Evolutionary conservation across 2,797 vertebrate genomes (phyloP), one percentile per base, ranked within the genome.

Genomic region (Rousettus madagascariensis): DNA sequence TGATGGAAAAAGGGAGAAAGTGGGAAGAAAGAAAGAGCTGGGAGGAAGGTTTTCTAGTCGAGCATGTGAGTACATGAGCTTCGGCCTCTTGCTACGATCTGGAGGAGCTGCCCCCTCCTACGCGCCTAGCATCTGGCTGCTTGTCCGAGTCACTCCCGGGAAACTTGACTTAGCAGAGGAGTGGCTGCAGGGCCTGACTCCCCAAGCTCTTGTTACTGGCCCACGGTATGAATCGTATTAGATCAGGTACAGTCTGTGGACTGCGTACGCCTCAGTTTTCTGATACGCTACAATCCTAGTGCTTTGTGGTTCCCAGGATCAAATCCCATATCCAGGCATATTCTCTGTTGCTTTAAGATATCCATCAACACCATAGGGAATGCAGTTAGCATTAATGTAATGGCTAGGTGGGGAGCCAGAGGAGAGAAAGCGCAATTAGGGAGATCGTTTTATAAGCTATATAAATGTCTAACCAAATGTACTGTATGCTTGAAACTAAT

Each of bases 301-400:
- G 8, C 30, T 36, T 74, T 26, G 30, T 33, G 30, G 43, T 61
- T 61, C 19, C 49, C 13, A n/a, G 13, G 43, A 9, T 72, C 93
- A 78, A 12, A 61, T 65, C 36, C 30, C 53, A 24, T 26, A 26
- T 30, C 89, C 65, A 83, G 51, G 43, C 68, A 33, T 30, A 11
- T 33, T 36, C 55, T 43, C 66, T 61, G 19, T 38, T 41, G 41
- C 49, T 84, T 94, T 80, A 69, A 79, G 43, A 75, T 78, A 90
- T 1, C 24, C 20, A 13, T 5, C 55, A 86, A 49, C 43, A n/a
- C 15, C 49, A 49, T 6, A 49, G 49, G 49, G 49, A 49, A 49
- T 49, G 49, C 49, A 6, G 49, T 49, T 6, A 49, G 49, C 46
- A 49, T 16, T 16, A 49, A 49, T 49, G 49, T 49, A 5, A 49